A percentile compares a stretch with the other conserved stretches of the same genome.
Evolutionary conservation across 2,888 invertebrate genomes (phyloP).

Genomic region (Trilocha varians): DNA sequence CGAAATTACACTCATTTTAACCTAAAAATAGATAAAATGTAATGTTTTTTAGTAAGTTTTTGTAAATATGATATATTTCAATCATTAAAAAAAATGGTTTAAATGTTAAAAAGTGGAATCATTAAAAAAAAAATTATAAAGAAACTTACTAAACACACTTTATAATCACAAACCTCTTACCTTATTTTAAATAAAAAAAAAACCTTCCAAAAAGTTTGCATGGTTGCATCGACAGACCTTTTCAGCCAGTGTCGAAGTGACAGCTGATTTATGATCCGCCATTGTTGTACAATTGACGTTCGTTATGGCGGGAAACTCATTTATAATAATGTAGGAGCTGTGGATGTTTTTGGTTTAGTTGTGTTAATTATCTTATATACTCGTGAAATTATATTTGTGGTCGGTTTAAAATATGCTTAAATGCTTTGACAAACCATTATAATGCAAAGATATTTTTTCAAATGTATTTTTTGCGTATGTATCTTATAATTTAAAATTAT

Average conservation of each 20-base stretch:
- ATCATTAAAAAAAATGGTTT: background rate
- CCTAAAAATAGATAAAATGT: background rate
- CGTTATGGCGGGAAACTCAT: conserved; percentile 67
- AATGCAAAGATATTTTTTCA: too few relatives aligned
- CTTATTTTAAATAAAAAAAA: background rate
- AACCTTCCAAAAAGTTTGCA: conserved; percentile 30
- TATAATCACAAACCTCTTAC: background rate
- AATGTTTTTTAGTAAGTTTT: too few relatives aligned
- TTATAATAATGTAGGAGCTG: conserved; percentile 27
- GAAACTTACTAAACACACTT: too few relatives aligned
- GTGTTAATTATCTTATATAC: too few relatives aligned
- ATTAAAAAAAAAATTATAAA: background rate
- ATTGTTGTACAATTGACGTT: conserved; percentile 59
- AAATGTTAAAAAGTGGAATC: background rate
- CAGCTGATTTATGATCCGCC: conserved; percentile 65
- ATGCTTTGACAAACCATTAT: too few relatives aligned
- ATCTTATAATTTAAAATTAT: too few relatives aligned
- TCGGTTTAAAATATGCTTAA: too few relatives aligned
- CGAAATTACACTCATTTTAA: background rate
- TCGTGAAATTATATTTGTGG: too few relatives aligned
- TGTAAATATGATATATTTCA: background rate
- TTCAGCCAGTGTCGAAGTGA: conserved; percentile 67
- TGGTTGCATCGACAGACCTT: conserved; percentile 64
- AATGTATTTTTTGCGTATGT: too few relatives aligned
- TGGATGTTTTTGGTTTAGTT: conserved; percentile 4